A percentile compares a stretch with the other conserved stretches of the same genome.
Evolutionary conservation across 2,797 vertebrate species (phyloP).

Genomic region (Clarias laeviceps): DNA sequence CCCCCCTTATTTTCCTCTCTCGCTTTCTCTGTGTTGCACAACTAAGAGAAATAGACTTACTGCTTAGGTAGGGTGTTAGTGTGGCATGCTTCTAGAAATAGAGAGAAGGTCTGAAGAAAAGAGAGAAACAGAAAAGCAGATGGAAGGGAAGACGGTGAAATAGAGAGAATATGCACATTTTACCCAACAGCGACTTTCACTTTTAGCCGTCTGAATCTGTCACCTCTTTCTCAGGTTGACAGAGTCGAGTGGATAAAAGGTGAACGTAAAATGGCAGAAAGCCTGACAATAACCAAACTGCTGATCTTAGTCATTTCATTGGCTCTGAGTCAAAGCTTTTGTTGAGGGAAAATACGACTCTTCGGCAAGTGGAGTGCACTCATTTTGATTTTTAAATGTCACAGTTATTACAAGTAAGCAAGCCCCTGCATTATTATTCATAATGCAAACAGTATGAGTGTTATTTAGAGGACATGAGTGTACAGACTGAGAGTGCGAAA

Average conservation of each 20-base stretch:
- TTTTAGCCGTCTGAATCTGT: slow-evolving; percentile 50
- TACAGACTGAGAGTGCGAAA: slow-evolving; percentile 38
- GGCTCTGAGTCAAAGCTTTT: slow-evolving; percentile 58
- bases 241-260: slow-evolving; percentile 58
- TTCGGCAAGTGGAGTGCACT: slow-evolving; percentile 57
- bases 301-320: slow-evolving; percentile 62
- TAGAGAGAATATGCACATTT: slow-evolving; percentile 65
- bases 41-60: slow-evolving; percentile 59
- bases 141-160: slow-evolving; percentile 66
- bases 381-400: slow-evolving; percentile 62
- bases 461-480: slow-evolving; percentile 40
- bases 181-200: slow-evolving; percentile 44
- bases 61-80: slow-evolving; percentile 48
- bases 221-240: slow-evolving; percentile 55
- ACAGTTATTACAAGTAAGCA: slow-evolving; percentile 58
- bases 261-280: slow-evolving; percentile 58
- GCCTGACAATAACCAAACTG: slow-evolving; percentile 61
- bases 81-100: slow-evolving; percentile 32
- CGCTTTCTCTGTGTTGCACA: slow-evolving; percentile 71
- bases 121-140: slow-evolving; percentile 47
- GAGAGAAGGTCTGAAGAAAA: slow-evolving; percentile 16
- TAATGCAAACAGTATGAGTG: slow-evolving; percentile 54
- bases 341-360: slow-evolving; percentile 61
- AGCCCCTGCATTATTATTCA: slow-evolving; percentile 57
- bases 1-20: slow-evolving; percentile 24